phyloP scores from a whole-genome alignment of 1,140 invertebrate genomes.

The Wiebesia pumilae region DNA sequence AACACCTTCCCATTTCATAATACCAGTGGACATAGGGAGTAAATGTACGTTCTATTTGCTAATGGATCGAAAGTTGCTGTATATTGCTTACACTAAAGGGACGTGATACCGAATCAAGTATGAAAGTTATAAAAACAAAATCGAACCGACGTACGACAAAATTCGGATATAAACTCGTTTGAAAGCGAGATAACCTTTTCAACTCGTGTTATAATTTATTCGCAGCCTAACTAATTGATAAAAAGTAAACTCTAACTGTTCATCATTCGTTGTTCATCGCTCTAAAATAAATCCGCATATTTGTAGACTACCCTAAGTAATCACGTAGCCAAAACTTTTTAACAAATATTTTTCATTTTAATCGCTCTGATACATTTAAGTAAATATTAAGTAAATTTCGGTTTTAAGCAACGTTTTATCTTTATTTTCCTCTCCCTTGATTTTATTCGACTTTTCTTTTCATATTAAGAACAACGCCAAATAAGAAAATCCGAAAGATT shows the following conservation, averaged over 20 bases:
- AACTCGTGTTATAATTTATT: not conserved
- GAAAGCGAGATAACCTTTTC: not conserved
- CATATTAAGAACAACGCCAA: too few species aligned
- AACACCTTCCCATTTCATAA: slow-evolving; percentile 38
- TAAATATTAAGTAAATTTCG: too few species aligned
- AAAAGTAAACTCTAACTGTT: not conserved
- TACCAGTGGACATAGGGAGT: slow-evolving; percentile 21
- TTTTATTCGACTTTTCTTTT: too few species aligned
- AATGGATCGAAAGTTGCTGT: slow-evolving; percentile 22
- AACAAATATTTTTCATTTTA: too few species aligned
- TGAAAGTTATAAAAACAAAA: not conserved
- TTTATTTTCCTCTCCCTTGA: too few species aligned
- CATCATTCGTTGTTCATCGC: too few species aligned
- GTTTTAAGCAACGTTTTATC: too few species aligned
- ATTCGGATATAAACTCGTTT: not conserved
- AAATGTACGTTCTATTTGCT: slow-evolving; percentile 30
- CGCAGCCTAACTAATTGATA: not conserved
- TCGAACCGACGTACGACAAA: not conserved
- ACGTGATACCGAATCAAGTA: not conserved
- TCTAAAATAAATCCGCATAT: too few species aligned
- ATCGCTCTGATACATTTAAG: too few species aligned
- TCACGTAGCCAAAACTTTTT: too few species aligned
- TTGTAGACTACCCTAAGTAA: too few species aligned
- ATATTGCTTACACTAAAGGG: not conserved
- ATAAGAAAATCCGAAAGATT: too few species aligned